Evolutionary conservation across 2,113 vertebrate species (phyloP).

Genomic region (Myocastor coypus): DNA sequence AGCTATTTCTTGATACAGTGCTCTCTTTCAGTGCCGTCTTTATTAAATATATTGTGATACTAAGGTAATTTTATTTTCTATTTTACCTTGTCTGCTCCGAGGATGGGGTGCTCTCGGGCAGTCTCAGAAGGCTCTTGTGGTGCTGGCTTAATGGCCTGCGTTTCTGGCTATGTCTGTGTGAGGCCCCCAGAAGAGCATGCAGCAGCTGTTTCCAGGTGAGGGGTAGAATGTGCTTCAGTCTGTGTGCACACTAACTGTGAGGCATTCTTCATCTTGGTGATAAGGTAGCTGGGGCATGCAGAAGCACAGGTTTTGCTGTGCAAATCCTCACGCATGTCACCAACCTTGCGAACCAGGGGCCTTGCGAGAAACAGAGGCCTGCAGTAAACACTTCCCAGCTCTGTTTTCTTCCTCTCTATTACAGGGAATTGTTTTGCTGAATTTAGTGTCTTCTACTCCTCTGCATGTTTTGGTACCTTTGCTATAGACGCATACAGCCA

Average conservation of each 20-base stretch:
- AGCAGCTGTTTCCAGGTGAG: accelerated
- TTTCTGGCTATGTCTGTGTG: background rate
- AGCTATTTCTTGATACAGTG: background rate
- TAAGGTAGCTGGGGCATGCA: background rate
- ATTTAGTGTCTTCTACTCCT: background rate
- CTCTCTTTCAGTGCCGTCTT: constrained; percentile 18
- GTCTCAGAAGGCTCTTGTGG: background rate
- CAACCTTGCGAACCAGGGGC: background rate
- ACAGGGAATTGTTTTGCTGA: background rate
- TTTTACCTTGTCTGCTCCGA: constrained; percentile 17
- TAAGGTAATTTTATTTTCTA: constrained; percentile 18
- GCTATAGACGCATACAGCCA: background rate
- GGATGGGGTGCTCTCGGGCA: background rate
- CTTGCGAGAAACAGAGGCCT: background rate
- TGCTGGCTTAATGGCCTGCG: background rate
- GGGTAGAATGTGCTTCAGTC: background rate
- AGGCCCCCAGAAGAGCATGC: too few species aligned
- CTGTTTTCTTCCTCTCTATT: background rate
- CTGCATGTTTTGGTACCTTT: background rate
- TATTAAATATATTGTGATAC: constrained; percentile 26
- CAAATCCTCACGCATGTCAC: background rate
- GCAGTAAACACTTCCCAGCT: accelerated
- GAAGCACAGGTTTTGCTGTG: background rate
- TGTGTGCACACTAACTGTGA: background rate
- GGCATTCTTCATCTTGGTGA: background rate